These are phyloP conservation scores for Rhopalosiphum maidis DNA, from an alignment of 1,140 invertebrate species.

Conservation along the genomic window DNA sequence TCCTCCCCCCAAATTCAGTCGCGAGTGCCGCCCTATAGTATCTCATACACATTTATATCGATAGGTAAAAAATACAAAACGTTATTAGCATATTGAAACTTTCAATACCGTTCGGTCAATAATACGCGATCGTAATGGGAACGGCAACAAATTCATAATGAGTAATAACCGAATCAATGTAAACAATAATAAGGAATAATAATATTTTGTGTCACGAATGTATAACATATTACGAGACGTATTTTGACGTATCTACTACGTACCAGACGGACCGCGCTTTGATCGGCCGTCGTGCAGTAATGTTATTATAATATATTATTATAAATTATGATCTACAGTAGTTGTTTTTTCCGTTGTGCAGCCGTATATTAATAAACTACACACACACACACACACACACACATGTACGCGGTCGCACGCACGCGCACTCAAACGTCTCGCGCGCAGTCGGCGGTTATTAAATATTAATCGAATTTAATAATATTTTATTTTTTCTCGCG, in stretches of 20 bases:
- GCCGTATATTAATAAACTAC: conserved; percentile 15
- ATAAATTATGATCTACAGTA: conserved; percentile 25
- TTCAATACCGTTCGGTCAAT: no score
- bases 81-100: no score
- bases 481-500: neutral
- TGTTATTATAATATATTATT: neutral
- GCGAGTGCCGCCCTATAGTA: no score
- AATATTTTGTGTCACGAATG: no score
- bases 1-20: no score
- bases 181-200: no score
- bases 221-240: neutral
- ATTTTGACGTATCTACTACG: neutral
- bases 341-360: neutral
- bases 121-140: no score
- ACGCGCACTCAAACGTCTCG: neutral
- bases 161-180: no score
- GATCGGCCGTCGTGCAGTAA: neutral
- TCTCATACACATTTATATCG: no score
- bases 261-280: neutral
- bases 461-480: conserved; percentile 43
- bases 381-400: neutral
- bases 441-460: conserved; percentile 27
- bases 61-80: no score
- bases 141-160: no score
- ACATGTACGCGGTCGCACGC: neutral